These are phyloP conservation scores for Caenorhabditis angaria DNA, from an alignment of 2,888 invertebrate genomes.

Conservation along the genomic window DNA sequence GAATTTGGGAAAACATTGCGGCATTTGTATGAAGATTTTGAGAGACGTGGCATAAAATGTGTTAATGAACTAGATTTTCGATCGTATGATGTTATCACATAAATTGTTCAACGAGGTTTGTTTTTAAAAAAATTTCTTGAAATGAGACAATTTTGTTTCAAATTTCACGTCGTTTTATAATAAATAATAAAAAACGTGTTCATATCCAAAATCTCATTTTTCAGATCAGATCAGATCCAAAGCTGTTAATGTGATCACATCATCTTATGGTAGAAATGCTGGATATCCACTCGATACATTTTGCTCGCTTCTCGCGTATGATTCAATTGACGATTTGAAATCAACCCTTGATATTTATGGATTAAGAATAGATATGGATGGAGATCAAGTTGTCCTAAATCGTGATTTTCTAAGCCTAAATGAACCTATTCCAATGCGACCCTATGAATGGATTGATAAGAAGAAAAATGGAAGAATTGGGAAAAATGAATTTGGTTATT, in stretches of 20 bases:
- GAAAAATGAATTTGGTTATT: slow-evolving; percentile 10
- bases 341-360: slow-evolving; percentile 33
- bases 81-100: slow-evolving; percentile 82
- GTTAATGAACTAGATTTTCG: slow-evolving; percentile 91
- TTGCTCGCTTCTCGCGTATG: slow-evolving; percentile 48
- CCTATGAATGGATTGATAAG: slow-evolving; percentile 41
- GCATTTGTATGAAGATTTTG: slow-evolving; percentile 91
- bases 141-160: background rate
- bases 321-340: slow-evolving; percentile 41
- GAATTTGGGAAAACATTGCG: slow-evolving; percentile 92
- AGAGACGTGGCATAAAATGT: slow-evolving; percentile 76
- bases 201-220: too few relatives aligned
- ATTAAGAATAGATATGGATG: slow-evolving; percentile 11
- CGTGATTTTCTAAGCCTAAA: slow-evolving; percentile 25
- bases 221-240: slow-evolving; percentile 32
- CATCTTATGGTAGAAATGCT: slow-evolving; percentile 32
- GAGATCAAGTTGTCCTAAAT: slow-evolving; percentile 23
- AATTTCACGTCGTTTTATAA: background rate
- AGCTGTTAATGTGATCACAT: slow-evolving; percentile 33
- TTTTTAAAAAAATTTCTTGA: background rate
- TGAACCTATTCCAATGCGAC: slow-evolving; percentile 14
- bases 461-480: slow-evolving; percentile 25
- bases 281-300: slow-evolving; percentile 45
- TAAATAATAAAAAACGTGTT: too few relatives aligned
- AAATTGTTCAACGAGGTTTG: slow-evolving; percentile 56